A percentile compares a stretch with the other conserved stretches of the same genome.
Conservation (phyloP, 1,140 invertebrate genomes). For the Mactra quadrangularis region DNA sequence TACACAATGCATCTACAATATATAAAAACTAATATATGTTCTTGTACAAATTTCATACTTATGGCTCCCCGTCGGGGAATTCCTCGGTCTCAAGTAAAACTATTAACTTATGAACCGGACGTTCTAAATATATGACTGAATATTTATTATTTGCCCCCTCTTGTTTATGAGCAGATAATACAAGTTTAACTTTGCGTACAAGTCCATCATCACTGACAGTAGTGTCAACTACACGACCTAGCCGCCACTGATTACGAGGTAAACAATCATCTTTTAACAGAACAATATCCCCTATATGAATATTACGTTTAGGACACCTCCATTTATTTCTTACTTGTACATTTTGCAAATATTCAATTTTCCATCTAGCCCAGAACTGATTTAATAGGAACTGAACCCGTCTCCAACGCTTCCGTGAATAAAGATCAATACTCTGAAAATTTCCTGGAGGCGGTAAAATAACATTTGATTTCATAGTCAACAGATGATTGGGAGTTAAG, state of each 20-base stretch:
- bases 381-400: conserved; percentile 56
- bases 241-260: conserved; percentile 51
- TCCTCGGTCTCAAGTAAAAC: conserved; percentile 4
- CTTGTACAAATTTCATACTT: too few species aligned
- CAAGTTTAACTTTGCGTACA: conserved; percentile 48
- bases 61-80: too few species aligned
- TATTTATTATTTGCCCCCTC: background rate
- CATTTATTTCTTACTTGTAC: conserved; percentile 59
- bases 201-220: conserved; percentile 11
- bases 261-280: conserved; percentile 55
- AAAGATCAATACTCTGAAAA: background rate
- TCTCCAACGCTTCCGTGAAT: conserved; percentile 34
- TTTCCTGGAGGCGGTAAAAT: background rate
- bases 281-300: conserved; percentile 58
- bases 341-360: conserved; percentile 47
- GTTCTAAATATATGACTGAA: background rate
- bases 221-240: conserved; percentile 38
- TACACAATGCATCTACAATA: too few species aligned
- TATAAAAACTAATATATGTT: too few species aligned
- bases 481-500: conserved; percentile 37
- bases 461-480: conserved; percentile 28
- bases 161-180: background rate
- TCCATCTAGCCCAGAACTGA: conserved; percentile 64
- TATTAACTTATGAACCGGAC: background rate
- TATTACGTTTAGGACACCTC: conserved; percentile 20